Base-by-base conservation (phyloP, 2,888 invertebrate species). In the Phoronis australis region DNA sequence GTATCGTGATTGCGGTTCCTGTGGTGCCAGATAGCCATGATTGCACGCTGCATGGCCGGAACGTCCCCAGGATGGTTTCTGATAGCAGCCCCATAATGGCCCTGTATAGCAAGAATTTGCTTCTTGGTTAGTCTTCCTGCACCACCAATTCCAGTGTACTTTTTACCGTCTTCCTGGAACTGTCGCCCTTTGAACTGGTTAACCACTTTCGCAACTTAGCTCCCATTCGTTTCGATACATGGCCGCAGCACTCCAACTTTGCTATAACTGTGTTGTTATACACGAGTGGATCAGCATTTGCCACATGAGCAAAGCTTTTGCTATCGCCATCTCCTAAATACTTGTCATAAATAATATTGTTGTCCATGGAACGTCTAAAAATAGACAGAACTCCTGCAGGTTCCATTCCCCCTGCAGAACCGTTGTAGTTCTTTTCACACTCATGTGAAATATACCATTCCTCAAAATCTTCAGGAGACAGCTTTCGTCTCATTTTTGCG, bases 211-310 rank as follows among this genome's bases (percentile, higher is more conserved):
- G 4, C 1, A 48, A 20, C 22, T 43, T 44, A 6, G 40, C 41
- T 0, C 45, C 44, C 47, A 47, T 45, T 18, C 48, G 25, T 26
- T 48, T 51, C 24, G 47, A 42, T 1, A 44, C 45, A 37, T 51
- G 48, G 18, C 51, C 51, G 31, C 51, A 48, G n/a, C 48, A 45
- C 25, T 51, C 51, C 6, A 39, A 35, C 23, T 48, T 48, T 5
- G 6, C 27, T 3, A 47, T 47, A 15, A 27, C 3, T 2, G 15
- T 23, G 12, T 18, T 9, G n/a, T 37, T 20, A 21, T 26, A 40
- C 25, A 47, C 40, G 2, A 41, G 47, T 25, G 31, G 40, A 23
- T 40, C 27, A 12, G 47, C 41, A 1, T 24, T 47, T n/a, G n/a
- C n/a, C n/a, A n/a, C n/a, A n/a, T n/a, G n/a, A n/a, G n/a, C n/a